Base-by-base conservation (phyloP, 2,113 vertebrate species). In the Solea senegalensis region DNA sequence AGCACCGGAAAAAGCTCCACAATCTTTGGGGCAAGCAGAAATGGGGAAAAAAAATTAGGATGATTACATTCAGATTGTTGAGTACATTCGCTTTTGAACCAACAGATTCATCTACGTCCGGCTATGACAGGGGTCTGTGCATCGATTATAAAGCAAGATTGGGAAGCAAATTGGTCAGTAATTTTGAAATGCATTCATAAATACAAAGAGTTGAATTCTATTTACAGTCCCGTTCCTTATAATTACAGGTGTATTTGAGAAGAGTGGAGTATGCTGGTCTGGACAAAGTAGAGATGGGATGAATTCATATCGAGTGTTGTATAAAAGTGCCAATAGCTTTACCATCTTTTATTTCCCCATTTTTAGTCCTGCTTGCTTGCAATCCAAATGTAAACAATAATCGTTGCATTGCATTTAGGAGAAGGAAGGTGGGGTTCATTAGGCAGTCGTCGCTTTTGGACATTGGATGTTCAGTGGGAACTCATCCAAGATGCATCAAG, bases 11-110 rank as follows among this genome's bases (percentile, higher is more conserved):
- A 60, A 74, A 67, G 72, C 75, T 76, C 68, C 77, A 86, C 85
- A 83, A 77, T 87, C 86, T 87, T 81, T 74, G 74, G 21, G 83
- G 78, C 68, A n/a, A 79, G 75, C 80, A 69, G 81, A 66, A 75
- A 62, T 53, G 75, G 73, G 76, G 76, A 55, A 62, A 72, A 34
- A 34, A 34, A 34, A 34, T 69, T 27, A 3, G 12, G 8, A 67
- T 34, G 16, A 44, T 63, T 92, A 93, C 91, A 93, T 91, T 93
- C 91, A 87, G 63, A 71, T 86, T 64, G 46, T 77, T 72, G 48
- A 81, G 66, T 90, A 91, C 90, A 91, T 91, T 92, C 89, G 64
- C 39, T 64, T 21, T 63, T 64, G 43, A 67, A 72, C 69, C 62
- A 40, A 63, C 78, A 12, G 41, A 75, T 65, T 50, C 9, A 28